Conservation (phyloP, 64 coral and sea anemone genomes). For the Montipora efflorescens region DNA sequence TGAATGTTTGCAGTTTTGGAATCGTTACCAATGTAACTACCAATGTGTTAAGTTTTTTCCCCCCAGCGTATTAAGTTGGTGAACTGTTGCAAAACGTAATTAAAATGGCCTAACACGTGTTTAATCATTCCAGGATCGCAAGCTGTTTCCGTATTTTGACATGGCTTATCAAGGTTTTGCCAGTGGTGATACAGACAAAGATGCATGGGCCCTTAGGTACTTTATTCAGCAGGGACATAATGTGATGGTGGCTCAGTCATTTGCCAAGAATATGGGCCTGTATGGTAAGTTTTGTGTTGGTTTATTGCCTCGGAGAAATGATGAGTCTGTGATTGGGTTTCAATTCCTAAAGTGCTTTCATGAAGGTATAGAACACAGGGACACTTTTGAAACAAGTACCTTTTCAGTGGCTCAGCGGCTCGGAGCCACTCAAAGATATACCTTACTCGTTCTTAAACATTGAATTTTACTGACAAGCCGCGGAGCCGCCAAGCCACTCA, state of each 20-base stretch:
- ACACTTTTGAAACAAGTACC: too few relatives aligned
- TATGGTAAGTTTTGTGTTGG: slow-evolving; percentile 66
- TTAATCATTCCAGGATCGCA: slow-evolving; percentile 61
- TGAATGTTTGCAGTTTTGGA: too few relatives aligned
- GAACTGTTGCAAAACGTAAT: too few relatives aligned
- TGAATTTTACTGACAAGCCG: too few relatives aligned
- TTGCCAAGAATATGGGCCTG: slow-evolving; percentile 99
- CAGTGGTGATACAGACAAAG: slow-evolving; percentile 89
- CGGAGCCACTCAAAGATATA: too few relatives aligned
- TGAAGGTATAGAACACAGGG: too few relatives aligned
- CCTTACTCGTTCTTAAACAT: too few relatives aligned
- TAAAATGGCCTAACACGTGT: not conserved
- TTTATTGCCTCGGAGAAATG: not conserved
- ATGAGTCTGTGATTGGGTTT: not conserved
- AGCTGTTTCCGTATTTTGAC: slow-evolving; percentile 97
- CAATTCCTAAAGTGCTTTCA: not conserved
- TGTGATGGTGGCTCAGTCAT: slow-evolving; percentile 91
- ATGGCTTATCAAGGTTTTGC: slow-evolving; percentile 99
- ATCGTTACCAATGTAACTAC: too few relatives aligned
- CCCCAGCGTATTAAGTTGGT: too few relatives aligned
- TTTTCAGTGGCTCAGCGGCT: too few relatives aligned
- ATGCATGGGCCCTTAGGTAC: slow-evolving; percentile 89
- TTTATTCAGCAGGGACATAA: slow-evolving; percentile 90
- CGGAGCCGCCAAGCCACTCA: too few relatives aligned
- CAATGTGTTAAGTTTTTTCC: too few relatives aligned